phyloP scores from a whole-genome alignment of 2,888 invertebrate genomes.

The Tolmerus cingulatus region DNA sequence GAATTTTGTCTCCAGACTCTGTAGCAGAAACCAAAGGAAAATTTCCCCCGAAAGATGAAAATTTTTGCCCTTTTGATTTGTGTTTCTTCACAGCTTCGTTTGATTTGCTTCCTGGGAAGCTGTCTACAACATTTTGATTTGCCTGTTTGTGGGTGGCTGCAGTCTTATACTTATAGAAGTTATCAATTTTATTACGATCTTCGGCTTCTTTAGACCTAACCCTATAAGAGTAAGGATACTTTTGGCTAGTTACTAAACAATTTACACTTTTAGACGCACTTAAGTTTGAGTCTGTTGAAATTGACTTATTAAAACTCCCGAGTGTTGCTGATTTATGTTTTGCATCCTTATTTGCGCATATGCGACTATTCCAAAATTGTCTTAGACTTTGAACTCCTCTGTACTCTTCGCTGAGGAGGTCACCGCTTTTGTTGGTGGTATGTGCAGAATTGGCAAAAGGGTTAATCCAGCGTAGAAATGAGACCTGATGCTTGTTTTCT shows the following conservation, averaged over 20 bases:
- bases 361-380: conserved; percentile 62
- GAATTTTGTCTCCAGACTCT: conserved; percentile 55
- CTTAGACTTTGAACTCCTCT: conserved; percentile 61
- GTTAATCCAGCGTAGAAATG: conserved; percentile 37
- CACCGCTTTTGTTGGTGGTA: not conserved
- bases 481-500: conserved; percentile 23
- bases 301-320: conserved; percentile 8
- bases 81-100: conserved; percentile 40
- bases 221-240: not conserved
- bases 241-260: conserved; percentile 23
- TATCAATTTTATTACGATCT: conserved; percentile 56
- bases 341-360: conserved; percentile 52
- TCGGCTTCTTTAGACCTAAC: conserved; percentile 39
- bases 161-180: conserved; percentile 63
- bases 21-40: conserved; percentile 52
- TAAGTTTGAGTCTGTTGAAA: not conserved
- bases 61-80: conserved; percentile 1
- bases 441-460: conserved; percentile 2
- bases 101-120: conserved; percentile 44
- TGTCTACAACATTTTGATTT: conserved; percentile 7
- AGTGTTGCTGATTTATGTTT: conserved; percentile 51
- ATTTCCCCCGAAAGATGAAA: conserved; percentile 47
- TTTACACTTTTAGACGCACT: conserved; percentile 34
- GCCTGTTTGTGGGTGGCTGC: conserved; percentile 52
- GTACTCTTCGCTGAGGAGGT: conserved; percentile 52